Base-by-base conservation (phyloP, 2,888 invertebrate species). In the Cerceris ruficornis region DNA sequence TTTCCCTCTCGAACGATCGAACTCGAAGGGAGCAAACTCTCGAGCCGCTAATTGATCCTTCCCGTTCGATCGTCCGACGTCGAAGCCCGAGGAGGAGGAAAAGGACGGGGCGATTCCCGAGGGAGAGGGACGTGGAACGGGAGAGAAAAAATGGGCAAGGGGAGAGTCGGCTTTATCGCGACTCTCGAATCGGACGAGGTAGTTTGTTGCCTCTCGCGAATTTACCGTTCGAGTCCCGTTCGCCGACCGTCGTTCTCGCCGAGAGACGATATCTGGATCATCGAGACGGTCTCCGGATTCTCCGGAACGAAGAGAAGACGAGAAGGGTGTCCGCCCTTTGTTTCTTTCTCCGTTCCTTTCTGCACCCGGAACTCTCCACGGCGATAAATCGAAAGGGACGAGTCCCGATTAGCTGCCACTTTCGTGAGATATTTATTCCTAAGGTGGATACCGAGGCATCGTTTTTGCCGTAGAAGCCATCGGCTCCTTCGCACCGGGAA, bases 211-310 rank as follows among this genome's bases (percentile, higher is more conserved):
- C 75, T 28, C 28, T 4, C 83, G 69, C 28, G 85, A 88, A 86
- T 87, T 88, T 88, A 87, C 87, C 81, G 84, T 76, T 80, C 67
- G 80, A 62, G 67, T 85, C 69, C 77, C 80, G 83, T 87, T 82
- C 80, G 83, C 86, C 78, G 84, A 87, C 88, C 84, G 80, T 83
- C 83, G 70, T 74, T 69, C 75, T 73, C 68, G 71, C 57, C 64
- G 58, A 62, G 69, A 83, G 86, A 86, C 82, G 69, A 82, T 87
- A 87, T 87, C 87, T 84, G 66, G 42, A 46, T 84, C 68, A 55
- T 43, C 78, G 54, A 70, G 69, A 62, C 74, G 71, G 75, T 62
- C 75, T 67, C 42, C 68, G 62, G 67, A 49, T 64, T 28, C 60
- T 58, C 75, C 50, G 55, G 43, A 41, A 61, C 69, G 83, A 60